phyloP scores from a whole-genome alignment of 2,888 invertebrate species.

The Melinaea menophilus region DNA sequence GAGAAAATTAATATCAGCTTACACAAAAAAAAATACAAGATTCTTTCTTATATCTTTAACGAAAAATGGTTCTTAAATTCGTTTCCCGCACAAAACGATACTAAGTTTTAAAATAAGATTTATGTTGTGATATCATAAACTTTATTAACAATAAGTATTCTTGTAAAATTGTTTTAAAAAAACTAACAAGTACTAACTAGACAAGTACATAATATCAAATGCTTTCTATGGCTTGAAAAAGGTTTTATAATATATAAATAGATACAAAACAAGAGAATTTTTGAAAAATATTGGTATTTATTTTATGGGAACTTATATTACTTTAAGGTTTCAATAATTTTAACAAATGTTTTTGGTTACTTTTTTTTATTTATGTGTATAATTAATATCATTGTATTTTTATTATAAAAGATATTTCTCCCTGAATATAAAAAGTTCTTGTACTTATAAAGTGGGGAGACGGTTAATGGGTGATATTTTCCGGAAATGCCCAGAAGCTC shows the following conservation, averaged over 20 bases:
- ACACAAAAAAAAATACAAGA: conserved; percentile 2
- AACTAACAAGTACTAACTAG: neutral
- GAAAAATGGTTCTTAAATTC: too few species aligned
- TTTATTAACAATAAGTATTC: too few species aligned
- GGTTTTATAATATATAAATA: neutral
- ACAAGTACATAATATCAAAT: neutral
- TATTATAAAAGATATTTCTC: too few species aligned
- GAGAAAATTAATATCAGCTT: conserved; percentile 38
- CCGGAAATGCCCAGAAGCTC: conserved; percentile 34
- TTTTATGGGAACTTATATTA: too few species aligned
- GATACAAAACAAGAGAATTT: neutral
- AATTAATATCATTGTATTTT: too few species aligned
- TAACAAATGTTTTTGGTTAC: too few species aligned
- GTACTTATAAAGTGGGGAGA: conserved; percentile 35
- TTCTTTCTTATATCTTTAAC: neutral
- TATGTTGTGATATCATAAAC: too few species aligned
- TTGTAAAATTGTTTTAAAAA: neutral
- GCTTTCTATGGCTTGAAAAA: neutral
- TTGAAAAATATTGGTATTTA: too few species aligned
- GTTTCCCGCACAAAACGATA: too few species aligned
- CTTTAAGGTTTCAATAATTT: too few species aligned
- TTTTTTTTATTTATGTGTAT: too few species aligned
- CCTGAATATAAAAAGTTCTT: neutral
- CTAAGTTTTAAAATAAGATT: too few species aligned
- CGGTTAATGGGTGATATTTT: conserved; percentile 55